Evolutionary conservation across 2,888 invertebrate genomes (phyloP), one percentile per base, ranked within the genome.

Genomic region (Drosophila colorata): DNA sequence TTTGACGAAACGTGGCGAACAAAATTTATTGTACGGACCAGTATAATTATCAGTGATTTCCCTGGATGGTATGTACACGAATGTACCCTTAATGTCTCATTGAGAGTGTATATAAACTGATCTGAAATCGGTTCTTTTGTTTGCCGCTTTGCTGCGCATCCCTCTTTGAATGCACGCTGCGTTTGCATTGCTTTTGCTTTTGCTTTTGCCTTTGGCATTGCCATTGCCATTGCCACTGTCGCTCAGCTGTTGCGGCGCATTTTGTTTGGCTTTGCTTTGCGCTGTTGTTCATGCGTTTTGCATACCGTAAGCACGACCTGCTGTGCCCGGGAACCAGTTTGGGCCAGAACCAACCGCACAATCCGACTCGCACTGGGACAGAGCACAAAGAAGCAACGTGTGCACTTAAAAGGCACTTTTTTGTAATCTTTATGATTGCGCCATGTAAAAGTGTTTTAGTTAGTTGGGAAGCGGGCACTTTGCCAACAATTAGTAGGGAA

Each of bases 181-280:
- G 41, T 43, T 44, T 65, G 55, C 51, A n/a, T 52, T 67, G 31
- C 51, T 46, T 63, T 52, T 61, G 53, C n/a, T 33, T 60, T 9
- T 31, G 28, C 3, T n/a, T n/a, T n/a, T n/a, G 67, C 59, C 69
- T 28, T 57, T 64, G 49, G 8, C 53, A 57, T 33, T 63, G 41
- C 20, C 35, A 51, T 52, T 69, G 58, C 37, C 78, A 60, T 46
- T 71, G 68, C 59, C 73, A 56, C 20, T 69, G 52, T 13, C 46
- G 46, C 60, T 74, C 77, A 74, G 83, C 70, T 76, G 71, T 78
- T 20, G 51, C 48, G 49, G n/a, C 38, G 40, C 38, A 35, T 58
- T 64, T 51, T 72, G 51, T 55, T 55, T 48, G 41, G 59, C 41
- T 60, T 64, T 48, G 44, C 20, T 47, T 52, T 28, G 44, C 44